Conservation (phyloP, 2,113 vertebrate species). For the Otocyon megalotis region DNA sequence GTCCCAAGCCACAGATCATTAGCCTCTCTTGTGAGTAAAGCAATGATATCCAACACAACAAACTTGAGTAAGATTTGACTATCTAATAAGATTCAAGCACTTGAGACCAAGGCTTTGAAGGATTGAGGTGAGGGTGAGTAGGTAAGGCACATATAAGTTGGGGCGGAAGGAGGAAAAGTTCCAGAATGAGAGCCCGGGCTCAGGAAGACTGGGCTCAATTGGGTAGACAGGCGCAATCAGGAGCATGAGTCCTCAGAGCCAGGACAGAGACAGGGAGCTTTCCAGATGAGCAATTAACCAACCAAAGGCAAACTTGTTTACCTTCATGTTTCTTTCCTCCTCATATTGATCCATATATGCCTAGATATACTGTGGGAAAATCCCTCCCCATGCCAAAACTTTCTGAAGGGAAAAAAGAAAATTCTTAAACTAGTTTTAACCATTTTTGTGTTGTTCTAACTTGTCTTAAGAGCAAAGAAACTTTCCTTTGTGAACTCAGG, state of each 20-base stretch:
- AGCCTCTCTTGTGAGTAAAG: not conserved
- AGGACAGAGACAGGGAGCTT: not conserved
- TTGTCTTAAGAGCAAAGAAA: conserved; percentile 53
- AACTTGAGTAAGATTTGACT: not conserved
- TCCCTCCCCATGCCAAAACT: not conserved
- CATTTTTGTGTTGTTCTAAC: conserved; percentile 61
- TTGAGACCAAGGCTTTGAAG: not conserved
- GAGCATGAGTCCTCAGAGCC: not conserved
- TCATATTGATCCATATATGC: not conserved
- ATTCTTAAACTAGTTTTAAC: conserved; percentile 43
- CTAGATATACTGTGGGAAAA: conserved; percentile 45
- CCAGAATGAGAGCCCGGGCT: not conserved
- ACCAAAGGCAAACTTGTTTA: not conserved
- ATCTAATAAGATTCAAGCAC: not conserved
- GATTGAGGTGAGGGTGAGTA: not conserved
- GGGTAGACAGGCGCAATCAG: not conserved
- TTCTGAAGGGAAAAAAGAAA: not conserved
- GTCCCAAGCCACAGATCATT: not conserved
- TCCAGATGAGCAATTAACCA: not conserved
- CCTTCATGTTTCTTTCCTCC: not conserved
- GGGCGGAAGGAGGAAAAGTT: not conserved
- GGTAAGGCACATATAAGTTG: not conserved
- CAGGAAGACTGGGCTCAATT: not conserved
- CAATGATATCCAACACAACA: not conserved
- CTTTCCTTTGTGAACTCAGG: conserved; percentile 50